Percentiles rank a stretch among this genome's conserved stretches.
These are phyloP conservation scores for Leptarthrus brevirostris DNA, from an alignment of 2,888 invertebrate species.

Conservation along the genomic window DNA sequence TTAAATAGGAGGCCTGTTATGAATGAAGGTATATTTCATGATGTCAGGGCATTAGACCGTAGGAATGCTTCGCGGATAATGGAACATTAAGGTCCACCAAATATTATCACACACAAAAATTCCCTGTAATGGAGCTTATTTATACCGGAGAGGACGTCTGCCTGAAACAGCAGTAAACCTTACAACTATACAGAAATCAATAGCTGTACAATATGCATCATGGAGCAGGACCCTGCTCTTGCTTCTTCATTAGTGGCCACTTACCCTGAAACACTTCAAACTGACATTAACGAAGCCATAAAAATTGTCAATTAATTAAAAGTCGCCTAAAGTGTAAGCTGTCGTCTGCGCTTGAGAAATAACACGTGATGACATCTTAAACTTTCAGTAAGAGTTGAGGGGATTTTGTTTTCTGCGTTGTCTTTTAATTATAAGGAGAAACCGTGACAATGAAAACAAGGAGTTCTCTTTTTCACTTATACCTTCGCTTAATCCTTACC, in stretches of 20 bases:
- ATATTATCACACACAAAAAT: slow-evolving; percentile 29
- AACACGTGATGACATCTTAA: slow-evolving; percentile 17
- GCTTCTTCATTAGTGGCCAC: slow-evolving; percentile 53
- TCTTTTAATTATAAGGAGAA: no score
- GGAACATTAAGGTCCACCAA: slow-evolving; percentile 25
- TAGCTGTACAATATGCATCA: slow-evolving; percentile 9
- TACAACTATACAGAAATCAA: slow-evolving; percentile 25
- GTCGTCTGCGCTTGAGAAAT: slow-evolving; percentile 40
- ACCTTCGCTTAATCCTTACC: no score
- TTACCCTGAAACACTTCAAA: slow-evolving; percentile 54
- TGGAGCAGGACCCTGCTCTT: slow-evolving; percentile 2
- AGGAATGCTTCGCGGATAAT: slow-evolving; percentile 17
- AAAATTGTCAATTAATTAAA: slow-evolving; percentile 55
- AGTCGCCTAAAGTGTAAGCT: slow-evolving; percentile 49
- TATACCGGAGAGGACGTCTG: slow-evolving; percentile 14
- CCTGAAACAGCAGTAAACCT: slow-evolving; percentile 20
- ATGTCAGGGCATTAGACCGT: background rate
- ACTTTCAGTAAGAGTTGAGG: background rate
- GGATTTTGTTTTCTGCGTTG: no score
- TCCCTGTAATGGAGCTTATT: slow-evolving; percentile 27
- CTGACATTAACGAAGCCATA: slow-evolving; percentile 54
- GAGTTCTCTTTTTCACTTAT: no score
- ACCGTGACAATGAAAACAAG: no score
- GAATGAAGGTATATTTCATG: background rate
- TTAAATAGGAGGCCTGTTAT: slow-evolving; percentile 5